Evolutionary conservation across 1,140 invertebrate species (phyloP).

Genomic region (Drosophila pseudoananassae): DNA sequence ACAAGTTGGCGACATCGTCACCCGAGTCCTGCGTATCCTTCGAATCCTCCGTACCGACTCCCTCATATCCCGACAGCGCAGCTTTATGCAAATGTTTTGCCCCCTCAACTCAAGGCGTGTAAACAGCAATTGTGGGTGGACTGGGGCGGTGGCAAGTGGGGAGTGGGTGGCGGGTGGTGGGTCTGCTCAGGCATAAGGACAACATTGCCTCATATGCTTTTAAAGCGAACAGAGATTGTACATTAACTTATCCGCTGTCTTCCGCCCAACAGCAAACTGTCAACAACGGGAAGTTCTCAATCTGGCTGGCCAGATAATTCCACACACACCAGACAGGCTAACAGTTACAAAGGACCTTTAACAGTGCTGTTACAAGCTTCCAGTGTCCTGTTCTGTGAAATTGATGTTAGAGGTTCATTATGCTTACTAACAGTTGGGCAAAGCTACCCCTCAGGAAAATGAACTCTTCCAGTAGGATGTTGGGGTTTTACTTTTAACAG

Average conservation of each 20-base stretch:
- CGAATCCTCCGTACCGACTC: background rate
- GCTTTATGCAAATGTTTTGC: slow-evolving; percentile 66
- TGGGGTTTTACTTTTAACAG: slow-evolving; percentile 1
- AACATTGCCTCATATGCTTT: slow-evolving; percentile 76
- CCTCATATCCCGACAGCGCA: slow-evolving; percentile 21
- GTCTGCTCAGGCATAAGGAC: slow-evolving; percentile 70
- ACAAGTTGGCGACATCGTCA: slow-evolving; percentile 66
- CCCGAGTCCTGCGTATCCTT: slow-evolving; percentile 19
- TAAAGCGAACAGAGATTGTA: slow-evolving; percentile 75
- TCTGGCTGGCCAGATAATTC: slow-evolving; percentile 20
- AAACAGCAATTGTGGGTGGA: slow-evolving; percentile 27
- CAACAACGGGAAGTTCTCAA: slow-evolving; percentile 19
- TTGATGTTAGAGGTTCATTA: slow-evolving; percentile 41
- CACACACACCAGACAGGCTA: background rate
- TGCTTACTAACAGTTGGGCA: background rate
- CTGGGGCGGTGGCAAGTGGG: background rate
- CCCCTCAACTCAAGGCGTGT: slow-evolving; percentile 30
- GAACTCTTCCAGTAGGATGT: slow-evolving; percentile 60
- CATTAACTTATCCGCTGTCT: slow-evolving; percentile 70
- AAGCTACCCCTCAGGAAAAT: slow-evolving; percentile 44
- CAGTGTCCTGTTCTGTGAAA: slow-evolving; percentile 2
- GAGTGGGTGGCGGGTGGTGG: background rate
- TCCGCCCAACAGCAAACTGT: slow-evolving; percentile 44
- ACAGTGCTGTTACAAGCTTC: background rate
- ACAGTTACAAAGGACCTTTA: background rate